Percentiles rank a stretch among this genome's conserved stretches.
Conservation (phyloP, 2,888 invertebrate species). For the Lycia hirtaria region DNA sequence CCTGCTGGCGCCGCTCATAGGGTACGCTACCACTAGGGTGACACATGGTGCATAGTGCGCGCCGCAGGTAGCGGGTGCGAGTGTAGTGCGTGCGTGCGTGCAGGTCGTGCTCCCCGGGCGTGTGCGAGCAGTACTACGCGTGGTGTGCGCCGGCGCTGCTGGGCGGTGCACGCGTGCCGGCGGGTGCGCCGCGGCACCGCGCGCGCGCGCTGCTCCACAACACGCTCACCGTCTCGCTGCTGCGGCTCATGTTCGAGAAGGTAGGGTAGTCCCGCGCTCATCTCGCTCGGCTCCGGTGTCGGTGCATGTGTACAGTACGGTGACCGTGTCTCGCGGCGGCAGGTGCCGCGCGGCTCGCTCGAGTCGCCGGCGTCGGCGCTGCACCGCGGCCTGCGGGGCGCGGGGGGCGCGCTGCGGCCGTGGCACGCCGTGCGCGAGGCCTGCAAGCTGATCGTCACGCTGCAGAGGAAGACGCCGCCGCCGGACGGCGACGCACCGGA, state of each 20-base stretch:
- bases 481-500: constrained; percentile 2
- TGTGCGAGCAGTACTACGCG: constrained; percentile 60
- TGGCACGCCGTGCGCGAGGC: constrained; percentile 54
- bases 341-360: constrained; percentile 33
- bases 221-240: constrained; percentile 7
- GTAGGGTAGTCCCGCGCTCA: too few relatives aligned
- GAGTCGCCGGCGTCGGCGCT: constrained; percentile 48
- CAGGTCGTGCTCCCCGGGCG: constrained; percentile 54
- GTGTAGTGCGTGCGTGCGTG: too few relatives aligned
- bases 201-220: constrained; percentile 21
- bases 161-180: constrained; percentile 14
- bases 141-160: constrained; percentile 46
- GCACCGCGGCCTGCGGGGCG: constrained; percentile 31
- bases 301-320: background rate
- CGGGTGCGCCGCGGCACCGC: constrained; percentile 32
- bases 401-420: constrained; percentile 41
- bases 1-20: constrained; percentile 60
- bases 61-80: too few relatives aligned
- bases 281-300: too few relatives aligned
- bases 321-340: background rate
- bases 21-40: constrained; percentile 54
- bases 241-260: constrained; percentile 16
- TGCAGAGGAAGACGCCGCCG: constrained; percentile 30
- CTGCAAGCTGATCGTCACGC: constrained; percentile 52
- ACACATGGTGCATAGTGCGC: too few relatives aligned